A percentile compares a stretch with the other conserved stretches of the same genome.
Evolutionary conservation across 2,888 invertebrate genomes (phyloP).

Genomic region (Acrocyrtus sp.): DNA sequence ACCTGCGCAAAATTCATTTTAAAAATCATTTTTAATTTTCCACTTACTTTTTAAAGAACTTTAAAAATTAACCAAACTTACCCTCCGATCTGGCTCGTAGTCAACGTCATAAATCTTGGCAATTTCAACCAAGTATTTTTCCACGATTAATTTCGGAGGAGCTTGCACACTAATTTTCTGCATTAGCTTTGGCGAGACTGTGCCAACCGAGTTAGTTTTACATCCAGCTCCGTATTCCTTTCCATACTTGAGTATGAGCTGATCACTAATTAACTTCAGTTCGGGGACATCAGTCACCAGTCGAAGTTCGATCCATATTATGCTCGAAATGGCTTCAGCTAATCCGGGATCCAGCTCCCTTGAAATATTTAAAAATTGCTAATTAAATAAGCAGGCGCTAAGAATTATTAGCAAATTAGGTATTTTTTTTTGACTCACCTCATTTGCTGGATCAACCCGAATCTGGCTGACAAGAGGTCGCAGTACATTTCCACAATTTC

Average conservation of each 20-base stretch:
- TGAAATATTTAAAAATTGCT: constrained; percentile 55
- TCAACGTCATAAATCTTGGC: constrained; percentile 94
- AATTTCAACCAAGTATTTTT: constrained; percentile 94
- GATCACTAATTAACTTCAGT: constrained; percentile 83
- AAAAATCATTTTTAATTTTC: constrained; percentile 4
- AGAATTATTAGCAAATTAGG: constrained; percentile 4
- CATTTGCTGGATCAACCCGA: constrained; percentile 96
- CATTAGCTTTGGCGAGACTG: constrained; percentile 88
- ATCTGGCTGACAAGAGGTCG: constrained; percentile 93
- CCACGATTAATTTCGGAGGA: constrained; percentile 94
- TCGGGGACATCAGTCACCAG: constrained; percentile 86
- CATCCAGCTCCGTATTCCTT: constrained; percentile 89
- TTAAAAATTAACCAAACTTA: constrained; percentile 59
- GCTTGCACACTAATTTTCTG: constrained; percentile 94
- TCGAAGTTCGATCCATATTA: constrained; percentile 98
- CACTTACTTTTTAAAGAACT: background rate
- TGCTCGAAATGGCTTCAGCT: constrained; percentile 92
- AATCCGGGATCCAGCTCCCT: constrained; percentile 90
- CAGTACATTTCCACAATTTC: constrained; percentile 99
- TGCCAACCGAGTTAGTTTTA: constrained; percentile 80
- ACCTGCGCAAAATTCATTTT: constrained; percentile 67
- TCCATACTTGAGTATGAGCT: constrained; percentile 91
- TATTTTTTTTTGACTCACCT: constrained; percentile 72
- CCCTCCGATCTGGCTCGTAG: constrained; percentile 93
- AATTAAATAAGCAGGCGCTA: no score